These are phyloP conservation scores for Plebejus argus DNA, from an alignment of 2,888 invertebrate genomes.

Conservation along the genomic window DNA sequence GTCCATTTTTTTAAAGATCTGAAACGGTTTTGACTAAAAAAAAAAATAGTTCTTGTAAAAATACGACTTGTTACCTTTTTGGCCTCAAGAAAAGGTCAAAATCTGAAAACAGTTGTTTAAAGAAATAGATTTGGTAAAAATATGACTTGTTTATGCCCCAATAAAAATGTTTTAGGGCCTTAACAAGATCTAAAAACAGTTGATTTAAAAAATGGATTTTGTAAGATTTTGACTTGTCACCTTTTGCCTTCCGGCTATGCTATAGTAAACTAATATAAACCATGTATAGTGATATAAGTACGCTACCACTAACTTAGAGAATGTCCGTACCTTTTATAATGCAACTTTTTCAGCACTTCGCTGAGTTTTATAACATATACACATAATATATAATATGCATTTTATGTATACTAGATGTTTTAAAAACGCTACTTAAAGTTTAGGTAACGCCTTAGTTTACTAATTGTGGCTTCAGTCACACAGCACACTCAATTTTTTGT, in stretches of 20 bases:
- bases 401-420: neutral
- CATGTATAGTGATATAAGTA: neutral
- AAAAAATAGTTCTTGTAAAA: neutral
- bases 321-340: neutral
- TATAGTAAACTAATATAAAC: neutral
- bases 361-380: constrained; percentile 16
- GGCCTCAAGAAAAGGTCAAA: neutral
- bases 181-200: neutral
- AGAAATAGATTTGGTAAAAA: too few species aligned
- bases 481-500: neutral
- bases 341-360: neutral
- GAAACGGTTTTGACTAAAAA: neutral
- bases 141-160: too few species aligned
- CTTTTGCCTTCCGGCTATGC: neutral
- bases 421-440: neutral
- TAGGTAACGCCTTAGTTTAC: neutral
- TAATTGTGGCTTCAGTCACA: neutral
- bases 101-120: too few species aligned
- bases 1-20: neutral
- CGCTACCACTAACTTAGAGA: constrained; percentile 19
- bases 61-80: neutral
- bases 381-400: constrained; percentile 1
- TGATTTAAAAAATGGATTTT: neutral
- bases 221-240: neutral
- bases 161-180: neutral